phyloP scores from a whole-genome alignment of 2,797 vertebrate species.

The Basileuterus tristriatus region DNA sequence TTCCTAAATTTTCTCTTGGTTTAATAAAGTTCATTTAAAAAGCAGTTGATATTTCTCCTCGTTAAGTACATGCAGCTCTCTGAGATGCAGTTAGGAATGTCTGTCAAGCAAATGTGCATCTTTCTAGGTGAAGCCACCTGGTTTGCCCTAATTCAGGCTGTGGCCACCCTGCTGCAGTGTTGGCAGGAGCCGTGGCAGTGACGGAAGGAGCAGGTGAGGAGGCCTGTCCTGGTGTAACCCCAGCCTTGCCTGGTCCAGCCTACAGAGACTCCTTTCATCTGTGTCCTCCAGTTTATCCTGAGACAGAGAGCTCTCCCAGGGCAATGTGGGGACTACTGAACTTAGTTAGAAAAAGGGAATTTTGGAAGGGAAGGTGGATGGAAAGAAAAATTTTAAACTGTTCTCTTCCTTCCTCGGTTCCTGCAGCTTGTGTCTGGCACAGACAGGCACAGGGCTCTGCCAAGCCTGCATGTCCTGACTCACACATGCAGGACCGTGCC shows the following conservation, averaged over 20 bases:
- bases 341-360: neutral
- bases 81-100: neutral
- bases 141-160: accelerated
- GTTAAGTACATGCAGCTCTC: neutral
- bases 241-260: neutral
- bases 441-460: neutral
- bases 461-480: neutral
- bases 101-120: neutral
- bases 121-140: neutral
- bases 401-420: neutral
- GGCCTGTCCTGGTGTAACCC: neutral
- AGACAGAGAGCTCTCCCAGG: neutral
- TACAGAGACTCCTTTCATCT: neutral
- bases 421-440: neutral
- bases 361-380: neutral
- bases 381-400: neutral
- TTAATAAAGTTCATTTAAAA: neutral
- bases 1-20: neutral
- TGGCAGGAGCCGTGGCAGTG: neutral
- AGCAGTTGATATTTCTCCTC: neutral
- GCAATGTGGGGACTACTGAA: neutral
- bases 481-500: accelerated
- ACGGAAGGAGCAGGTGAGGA: neutral
- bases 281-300: neutral
- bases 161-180: neutral